phyloP scores from a whole-genome alignment of 2,113 vertebrate genomes.

The Microtus richardsoni region DNA sequence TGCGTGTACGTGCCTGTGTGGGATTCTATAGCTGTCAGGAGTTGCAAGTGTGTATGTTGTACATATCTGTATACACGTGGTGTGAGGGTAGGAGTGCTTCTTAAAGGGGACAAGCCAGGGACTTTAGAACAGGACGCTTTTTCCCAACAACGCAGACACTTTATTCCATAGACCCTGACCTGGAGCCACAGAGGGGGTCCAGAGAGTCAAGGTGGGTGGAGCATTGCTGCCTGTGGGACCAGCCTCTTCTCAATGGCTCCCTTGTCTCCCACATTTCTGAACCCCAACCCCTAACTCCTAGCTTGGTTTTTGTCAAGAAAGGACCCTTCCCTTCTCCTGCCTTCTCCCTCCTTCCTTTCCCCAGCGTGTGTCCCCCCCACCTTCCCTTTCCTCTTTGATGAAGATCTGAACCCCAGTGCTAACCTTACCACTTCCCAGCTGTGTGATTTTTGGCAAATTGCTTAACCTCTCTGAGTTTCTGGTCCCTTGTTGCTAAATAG shows the following conservation, averaged over 20 bases:
- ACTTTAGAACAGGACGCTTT: background rate
- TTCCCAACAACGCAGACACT: background rate
- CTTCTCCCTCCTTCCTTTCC: background rate
- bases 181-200: conserved; percentile 35
- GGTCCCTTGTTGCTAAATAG: background rate
- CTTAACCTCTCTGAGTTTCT: conserved; percentile 44
- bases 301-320: background rate
- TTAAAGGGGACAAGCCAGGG: background rate
- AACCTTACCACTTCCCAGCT: background rate
- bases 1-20: background rate
- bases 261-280: background rate
- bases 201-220: conserved; percentile 9
- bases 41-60: background rate
- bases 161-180: conserved; percentile 36
- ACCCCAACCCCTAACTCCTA: background rate
- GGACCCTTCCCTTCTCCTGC: background rate
- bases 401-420: background rate
- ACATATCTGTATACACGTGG: background rate
- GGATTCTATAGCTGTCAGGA: background rate
- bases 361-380: background rate
- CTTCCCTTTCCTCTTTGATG: background rate
- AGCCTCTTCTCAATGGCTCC: background rate
- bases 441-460: conserved; percentile 29
- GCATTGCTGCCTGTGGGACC: rapidly evolving
- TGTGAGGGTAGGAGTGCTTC: background rate